Evolutionary conservation across 2,888 invertebrate species (phyloP).

Genomic region (Lordiphosa andalusiaca): DNA sequence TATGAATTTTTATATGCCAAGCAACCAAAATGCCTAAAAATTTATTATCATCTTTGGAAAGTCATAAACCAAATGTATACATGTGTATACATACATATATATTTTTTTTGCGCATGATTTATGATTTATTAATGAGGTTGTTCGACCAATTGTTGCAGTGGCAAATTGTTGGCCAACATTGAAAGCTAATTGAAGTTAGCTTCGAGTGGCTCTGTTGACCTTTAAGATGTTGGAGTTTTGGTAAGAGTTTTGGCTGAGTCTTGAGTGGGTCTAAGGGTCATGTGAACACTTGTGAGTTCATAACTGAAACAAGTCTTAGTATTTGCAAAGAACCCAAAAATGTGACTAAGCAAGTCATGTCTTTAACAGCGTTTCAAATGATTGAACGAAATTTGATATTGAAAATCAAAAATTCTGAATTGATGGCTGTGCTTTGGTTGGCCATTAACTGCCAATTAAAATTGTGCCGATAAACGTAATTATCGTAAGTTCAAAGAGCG

Average conservation of each 20-base stretch:
- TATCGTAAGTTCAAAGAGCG: slow-evolving; percentile 38
- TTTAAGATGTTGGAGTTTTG: slow-evolving; percentile 37
- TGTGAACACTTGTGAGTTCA: too few relatives aligned
- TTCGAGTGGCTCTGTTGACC: slow-evolving; percentile 50
- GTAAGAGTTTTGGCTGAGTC: not conserved
- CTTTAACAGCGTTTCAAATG: too few relatives aligned
- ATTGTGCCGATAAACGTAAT: slow-evolving; percentile 52
- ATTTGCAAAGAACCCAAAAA: too few relatives aligned
- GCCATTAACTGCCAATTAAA: slow-evolving; percentile 66
- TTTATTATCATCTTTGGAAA: slow-evolving; percentile 38
- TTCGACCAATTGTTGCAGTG: slow-evolving; percentile 37
- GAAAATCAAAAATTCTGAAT: slow-evolving; percentile 34
- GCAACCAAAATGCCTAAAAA: slow-evolving; percentile 19
- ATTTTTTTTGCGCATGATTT: slow-evolving; percentile 57
- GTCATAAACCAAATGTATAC: slow-evolving; percentile 39
- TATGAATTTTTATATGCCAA: slow-evolving; percentile 52
- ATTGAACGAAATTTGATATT: too few relatives aligned
- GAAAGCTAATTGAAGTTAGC: slow-evolving; percentile 17
- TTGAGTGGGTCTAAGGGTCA: too few relatives aligned
- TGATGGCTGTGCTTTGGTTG: slow-evolving; percentile 39
- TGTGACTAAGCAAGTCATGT: too few relatives aligned
- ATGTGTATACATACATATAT: too few relatives aligned
- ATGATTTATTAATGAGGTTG: slow-evolving; percentile 63
- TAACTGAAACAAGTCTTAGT: too few relatives aligned
- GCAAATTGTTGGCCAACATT: slow-evolving; percentile 26